Evolutionary conservation across 2,113 vertebrate species (phyloP).

Genomic region (Aramus guarauna): DNA sequence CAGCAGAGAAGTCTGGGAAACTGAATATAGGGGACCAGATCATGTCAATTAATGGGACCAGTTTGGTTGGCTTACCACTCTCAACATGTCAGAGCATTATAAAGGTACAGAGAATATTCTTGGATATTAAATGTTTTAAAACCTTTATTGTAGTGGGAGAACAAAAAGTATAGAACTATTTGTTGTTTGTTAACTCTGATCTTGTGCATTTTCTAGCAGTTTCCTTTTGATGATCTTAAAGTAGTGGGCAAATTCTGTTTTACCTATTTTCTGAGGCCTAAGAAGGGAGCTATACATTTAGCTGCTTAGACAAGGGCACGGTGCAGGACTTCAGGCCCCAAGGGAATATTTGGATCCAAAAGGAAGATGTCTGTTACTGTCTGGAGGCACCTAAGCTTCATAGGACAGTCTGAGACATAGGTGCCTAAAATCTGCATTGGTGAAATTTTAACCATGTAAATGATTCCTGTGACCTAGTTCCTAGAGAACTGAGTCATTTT

Average conservation of each 20-base stretch:
- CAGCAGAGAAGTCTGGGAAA: slow-evolving; percentile 87
- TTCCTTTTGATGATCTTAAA: background rate
- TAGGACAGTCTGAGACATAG: background rate
- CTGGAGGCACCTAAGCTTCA: background rate
- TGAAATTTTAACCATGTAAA: background rate
- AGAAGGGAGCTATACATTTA: background rate
- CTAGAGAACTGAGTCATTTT: background rate
- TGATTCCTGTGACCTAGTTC: background rate
- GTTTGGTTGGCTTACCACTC: slow-evolving; percentile 89
- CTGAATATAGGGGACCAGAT: slow-evolving; percentile 93
- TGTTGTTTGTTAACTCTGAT: background rate
- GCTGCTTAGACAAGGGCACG: background rate
- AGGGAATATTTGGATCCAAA: background rate
- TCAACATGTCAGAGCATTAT: slow-evolving; percentile 95
- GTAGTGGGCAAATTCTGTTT: background rate
- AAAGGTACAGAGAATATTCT: slow-evolving; percentile 75
- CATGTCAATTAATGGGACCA: slow-evolving; percentile 95
- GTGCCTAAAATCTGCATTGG: background rate
- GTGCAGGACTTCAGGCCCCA: background rate
- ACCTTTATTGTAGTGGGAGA: background rate
- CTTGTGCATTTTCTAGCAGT: background rate
- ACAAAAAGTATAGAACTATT: background rate
- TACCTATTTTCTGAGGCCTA: background rate
- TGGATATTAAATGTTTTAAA: background rate
- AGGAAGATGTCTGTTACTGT: background rate